Evolutionary conservation across 2,113 vertebrate genomes (phyloP), one percentile per base, ranked within the genome.

Genomic region (Eolophus roseicapilla): DNA sequence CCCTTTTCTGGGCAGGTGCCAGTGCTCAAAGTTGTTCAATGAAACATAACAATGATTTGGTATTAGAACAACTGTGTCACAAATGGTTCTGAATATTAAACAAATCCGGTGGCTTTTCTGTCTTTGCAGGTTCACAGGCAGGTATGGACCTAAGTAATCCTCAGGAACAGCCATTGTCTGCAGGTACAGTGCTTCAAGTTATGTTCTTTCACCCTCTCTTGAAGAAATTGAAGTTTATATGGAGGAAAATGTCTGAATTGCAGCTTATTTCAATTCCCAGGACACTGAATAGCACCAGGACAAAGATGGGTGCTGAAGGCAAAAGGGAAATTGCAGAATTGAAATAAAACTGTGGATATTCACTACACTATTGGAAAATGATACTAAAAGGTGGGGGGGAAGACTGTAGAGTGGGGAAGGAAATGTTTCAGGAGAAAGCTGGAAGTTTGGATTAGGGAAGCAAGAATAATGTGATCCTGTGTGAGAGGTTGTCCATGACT

Each of bases 51-150:
- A 73, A 73, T 49, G 64, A 25, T 60, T 67, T 57, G 31, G 6
- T 88, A 43, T 68, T 50, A 4, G 37, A 46, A 37, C 2, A 39
- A 31, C 31, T 19, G 14, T 33, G 33, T 20, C 2, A 0, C 5
- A 10, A 65, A 17, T 20, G 33, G 8, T 33, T 82, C 25, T 21
- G 53, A 81, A 62, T 46, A 21, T 13, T 7, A 28, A 75, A 43
- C 18, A 31, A 29, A 76, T 94, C 68, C 35, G 17, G 27, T 17
- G 39, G 49, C 63, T 70, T 71, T 93, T 67, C 50, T 94, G 29
- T 95, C 85, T 86, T 97, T 98, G 89, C 96, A 98, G 98, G 95
- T 93, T 97, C 94, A 52, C 96, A 97, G 69, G 65, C 94, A 44
- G 88, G 91, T 43, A 91, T 95, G 95, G 98, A 98, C 69, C 95